These are phyloP conservation scores for Sminthurinus aureus DNA, from an alignment of 2,888 invertebrate species.

Conservation along the genomic window DNA sequence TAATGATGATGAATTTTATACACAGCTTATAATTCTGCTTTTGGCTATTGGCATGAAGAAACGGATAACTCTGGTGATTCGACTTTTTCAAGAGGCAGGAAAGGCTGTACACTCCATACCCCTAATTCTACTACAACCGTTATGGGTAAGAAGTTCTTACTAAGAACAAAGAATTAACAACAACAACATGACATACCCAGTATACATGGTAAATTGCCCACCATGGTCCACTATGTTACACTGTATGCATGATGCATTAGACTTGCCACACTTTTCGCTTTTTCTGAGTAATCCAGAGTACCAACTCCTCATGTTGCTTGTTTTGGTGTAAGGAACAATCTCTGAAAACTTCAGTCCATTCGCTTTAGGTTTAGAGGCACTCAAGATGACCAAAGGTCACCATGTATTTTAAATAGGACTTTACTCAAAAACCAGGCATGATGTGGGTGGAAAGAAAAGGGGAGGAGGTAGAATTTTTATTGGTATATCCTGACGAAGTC, in stretches of 20 bases:
- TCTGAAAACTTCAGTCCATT: no score
- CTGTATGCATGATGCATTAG: neutral
- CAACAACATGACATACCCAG: neutral
- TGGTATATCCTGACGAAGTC: no score
- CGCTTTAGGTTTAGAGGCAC: no score
- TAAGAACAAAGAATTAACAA: neutral
- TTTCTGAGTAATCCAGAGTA: no score
- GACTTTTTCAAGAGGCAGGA: slow-evolving; percentile 73
- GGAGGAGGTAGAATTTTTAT: no score
- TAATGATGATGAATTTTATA: neutral
- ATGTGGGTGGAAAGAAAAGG: no score
- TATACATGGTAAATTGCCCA: neutral
- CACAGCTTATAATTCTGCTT: slow-evolving; percentile 65
- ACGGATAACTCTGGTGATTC: slow-evolving; percentile 70
- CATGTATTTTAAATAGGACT: no score
- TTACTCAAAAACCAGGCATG: no score
- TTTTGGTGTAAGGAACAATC: no score
- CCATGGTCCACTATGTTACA: neutral
- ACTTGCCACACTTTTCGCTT: no score
- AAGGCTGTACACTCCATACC: slow-evolving; percentile 73
- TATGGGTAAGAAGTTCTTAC: slow-evolving; percentile 66
- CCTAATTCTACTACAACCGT: slow-evolving; percentile 69
- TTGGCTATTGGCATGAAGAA: slow-evolving; percentile 71
- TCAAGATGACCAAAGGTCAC: no score
- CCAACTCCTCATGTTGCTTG: no score